phyloP scores from a whole-genome alignment of 1,140 invertebrate genomes.

The Tribolium madens region DNA sequence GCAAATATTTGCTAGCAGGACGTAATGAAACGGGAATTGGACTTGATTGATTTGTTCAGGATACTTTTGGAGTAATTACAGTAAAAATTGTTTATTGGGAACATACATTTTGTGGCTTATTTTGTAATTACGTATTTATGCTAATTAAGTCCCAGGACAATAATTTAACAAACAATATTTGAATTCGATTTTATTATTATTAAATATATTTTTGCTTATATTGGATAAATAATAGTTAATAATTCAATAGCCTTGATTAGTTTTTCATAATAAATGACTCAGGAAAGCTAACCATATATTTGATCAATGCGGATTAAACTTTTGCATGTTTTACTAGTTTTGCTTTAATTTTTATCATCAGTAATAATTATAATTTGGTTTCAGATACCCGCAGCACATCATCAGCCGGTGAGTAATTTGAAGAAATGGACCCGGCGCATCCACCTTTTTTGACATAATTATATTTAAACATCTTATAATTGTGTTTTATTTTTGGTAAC shows the following conservation, averaged over 20 bases:
- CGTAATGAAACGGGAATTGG: background rate
- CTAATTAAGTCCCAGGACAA: background rate
- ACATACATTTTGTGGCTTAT: background rate
- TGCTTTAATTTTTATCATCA: background rate
- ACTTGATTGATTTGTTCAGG: background rate
- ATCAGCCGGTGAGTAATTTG: background rate
- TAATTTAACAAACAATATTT: background rate
- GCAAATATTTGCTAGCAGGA: background rate
- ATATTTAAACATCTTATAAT: too few species aligned
- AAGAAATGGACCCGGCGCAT: background rate
- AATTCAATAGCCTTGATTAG: background rate
- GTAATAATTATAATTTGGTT: background rate
- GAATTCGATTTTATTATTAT: background rate
- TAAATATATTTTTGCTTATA: background rate
- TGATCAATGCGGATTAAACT: background rate
- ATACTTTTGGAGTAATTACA: background rate
- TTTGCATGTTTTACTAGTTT: background rate
- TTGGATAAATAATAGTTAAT: background rate
- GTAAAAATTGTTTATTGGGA: background rate
- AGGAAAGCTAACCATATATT: background rate
- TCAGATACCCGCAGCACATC: background rate
- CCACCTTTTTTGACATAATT: background rate
- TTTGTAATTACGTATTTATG: background rate
- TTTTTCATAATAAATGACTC: background rate
- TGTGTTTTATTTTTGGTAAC: too few species aligned